These are phyloP conservation scores for Thysanoteuthis rhombus DNA, from an alignment of 2,888 invertebrate genomes.

Conservation along the genomic window DNA sequence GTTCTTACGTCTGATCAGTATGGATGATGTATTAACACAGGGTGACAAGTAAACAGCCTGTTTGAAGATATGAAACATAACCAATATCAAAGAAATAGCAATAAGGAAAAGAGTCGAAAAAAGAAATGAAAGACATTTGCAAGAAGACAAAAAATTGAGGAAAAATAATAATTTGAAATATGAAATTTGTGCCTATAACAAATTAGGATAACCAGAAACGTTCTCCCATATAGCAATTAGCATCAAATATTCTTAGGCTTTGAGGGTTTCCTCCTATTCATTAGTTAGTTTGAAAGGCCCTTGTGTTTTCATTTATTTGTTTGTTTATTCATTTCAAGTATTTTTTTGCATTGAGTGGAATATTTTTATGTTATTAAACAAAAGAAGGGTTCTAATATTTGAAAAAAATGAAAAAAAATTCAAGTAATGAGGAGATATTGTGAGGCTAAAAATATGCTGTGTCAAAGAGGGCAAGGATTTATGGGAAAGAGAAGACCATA, in stretches of 20 bases:
- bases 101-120: not conserved
- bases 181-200: not conserved
- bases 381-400: not conserved
- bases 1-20: not conserved
- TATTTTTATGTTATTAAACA: not conserved
- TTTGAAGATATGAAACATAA: not conserved
- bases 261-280: not conserved
- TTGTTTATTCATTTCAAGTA: not conserved
- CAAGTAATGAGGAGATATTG: not conserved
- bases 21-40: not conserved
- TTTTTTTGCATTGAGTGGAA: not conserved
- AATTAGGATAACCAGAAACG: not conserved
- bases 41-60: not conserved
- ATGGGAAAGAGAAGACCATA: not conserved
- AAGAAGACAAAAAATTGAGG: not conserved
- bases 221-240: not conserved
- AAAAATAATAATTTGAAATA: not conserved
- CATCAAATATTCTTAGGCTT: not conserved
- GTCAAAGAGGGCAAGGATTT: not conserved
- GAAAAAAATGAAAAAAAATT: not conserved
- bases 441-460: not conserved
- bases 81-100: not conserved
- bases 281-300: not conserved
- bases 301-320: not conserved
- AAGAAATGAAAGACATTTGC: not conserved